Evolutionary conservation across 1,140 invertebrate species (phyloP).

Genomic region (Thaumatotibia leucotreta): DNA sequence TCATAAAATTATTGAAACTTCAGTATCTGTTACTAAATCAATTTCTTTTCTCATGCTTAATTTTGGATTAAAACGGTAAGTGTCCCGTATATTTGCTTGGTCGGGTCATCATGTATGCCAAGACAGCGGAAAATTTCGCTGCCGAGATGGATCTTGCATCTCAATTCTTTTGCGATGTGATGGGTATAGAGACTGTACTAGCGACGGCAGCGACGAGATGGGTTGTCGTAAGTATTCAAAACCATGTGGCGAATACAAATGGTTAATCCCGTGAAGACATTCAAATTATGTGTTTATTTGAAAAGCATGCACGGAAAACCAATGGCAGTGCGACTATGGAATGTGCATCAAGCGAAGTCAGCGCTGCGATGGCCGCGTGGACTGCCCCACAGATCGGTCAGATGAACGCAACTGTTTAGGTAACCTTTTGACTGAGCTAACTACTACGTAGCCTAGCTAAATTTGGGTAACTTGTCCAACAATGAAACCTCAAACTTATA

Average conservation of each 20-base stretch:
- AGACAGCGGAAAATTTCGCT: constrained; percentile 69
- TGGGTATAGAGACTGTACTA: constrained; percentile 75
- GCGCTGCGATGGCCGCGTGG: constrained; percentile 80
- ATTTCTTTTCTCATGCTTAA: constrained; percentile 34
- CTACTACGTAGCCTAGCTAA: background rate
- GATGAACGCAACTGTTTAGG: constrained; percentile 84
- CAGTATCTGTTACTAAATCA: constrained; percentile 1
- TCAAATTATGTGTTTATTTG: constrained; percentile 31
- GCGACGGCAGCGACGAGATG: constrained; percentile 77
- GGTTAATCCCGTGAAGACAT: background rate
- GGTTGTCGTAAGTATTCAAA: constrained; percentile 77
- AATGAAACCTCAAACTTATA: too few relatives aligned
- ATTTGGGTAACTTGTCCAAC: too few relatives aligned
- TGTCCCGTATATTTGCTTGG: constrained; percentile 44
- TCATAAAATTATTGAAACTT: background rate
- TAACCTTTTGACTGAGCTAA: constrained; percentile 50
- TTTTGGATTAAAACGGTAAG: constrained; percentile 50
- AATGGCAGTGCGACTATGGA: constrained; percentile 80
- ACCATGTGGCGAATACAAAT: too few relatives aligned
- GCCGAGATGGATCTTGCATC: constrained; percentile 83
- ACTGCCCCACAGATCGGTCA: constrained; percentile 83
- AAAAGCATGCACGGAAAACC: constrained; percentile 77
- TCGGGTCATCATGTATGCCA: constrained; percentile 58
- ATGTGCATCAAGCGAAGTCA: constrained; percentile 79
- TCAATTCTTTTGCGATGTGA: constrained; percentile 79